Conservation (phyloP, 2,888 invertebrate species). For the Synergus laeviventris region DNA sequence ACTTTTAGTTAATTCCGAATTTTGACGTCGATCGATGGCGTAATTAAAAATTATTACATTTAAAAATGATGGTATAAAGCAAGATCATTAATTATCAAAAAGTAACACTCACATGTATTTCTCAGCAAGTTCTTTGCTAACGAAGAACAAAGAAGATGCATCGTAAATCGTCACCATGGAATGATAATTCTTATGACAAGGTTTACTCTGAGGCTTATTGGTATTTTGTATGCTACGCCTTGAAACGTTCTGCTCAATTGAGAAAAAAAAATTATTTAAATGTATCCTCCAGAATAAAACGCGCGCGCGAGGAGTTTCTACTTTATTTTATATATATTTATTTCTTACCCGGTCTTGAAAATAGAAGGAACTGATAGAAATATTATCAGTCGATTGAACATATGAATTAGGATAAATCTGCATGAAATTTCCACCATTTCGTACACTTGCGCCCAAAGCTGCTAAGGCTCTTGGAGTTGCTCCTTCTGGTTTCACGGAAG, state of each 20-base stretch:
- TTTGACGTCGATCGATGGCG: slow-evolving; percentile 14
- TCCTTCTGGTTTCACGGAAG: slow-evolving; percentile 84
- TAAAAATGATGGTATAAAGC: too few species aligned
- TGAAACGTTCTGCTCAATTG: slow-evolving; percentile 57
- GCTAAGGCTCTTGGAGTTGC: slow-evolving; percentile 89
- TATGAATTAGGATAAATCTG: slow-evolving; percentile 77
- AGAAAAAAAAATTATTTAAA: background rate
- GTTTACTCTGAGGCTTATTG: slow-evolving; percentile 63
- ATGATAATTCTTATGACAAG: slow-evolving; percentile 68
- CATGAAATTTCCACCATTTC: slow-evolving; percentile 77
- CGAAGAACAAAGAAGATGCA: slow-evolving; percentile 85
- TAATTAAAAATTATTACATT: too few species aligned
- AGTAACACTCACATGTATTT: slow-evolving; percentile 83
- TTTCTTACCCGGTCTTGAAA: slow-evolving; percentile 84
- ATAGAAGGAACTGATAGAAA: slow-evolving; percentile 87
- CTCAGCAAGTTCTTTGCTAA: slow-evolving; percentile 88
- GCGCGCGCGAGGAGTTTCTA: background rate
- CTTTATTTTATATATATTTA: background rate
- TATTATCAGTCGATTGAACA: slow-evolving; percentile 66
- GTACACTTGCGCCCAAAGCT: slow-evolving; percentile 80
- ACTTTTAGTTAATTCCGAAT: background rate
- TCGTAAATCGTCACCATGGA: slow-evolving; percentile 87
- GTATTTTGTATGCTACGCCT: slow-evolving; percentile 65
- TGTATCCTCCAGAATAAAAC: background rate
- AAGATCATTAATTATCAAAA: slow-evolving; percentile 11